Evolutionary conservation across 2,797 vertebrate genomes (phyloP).

Genomic region (Pseudomugil tenellus): DNA sequence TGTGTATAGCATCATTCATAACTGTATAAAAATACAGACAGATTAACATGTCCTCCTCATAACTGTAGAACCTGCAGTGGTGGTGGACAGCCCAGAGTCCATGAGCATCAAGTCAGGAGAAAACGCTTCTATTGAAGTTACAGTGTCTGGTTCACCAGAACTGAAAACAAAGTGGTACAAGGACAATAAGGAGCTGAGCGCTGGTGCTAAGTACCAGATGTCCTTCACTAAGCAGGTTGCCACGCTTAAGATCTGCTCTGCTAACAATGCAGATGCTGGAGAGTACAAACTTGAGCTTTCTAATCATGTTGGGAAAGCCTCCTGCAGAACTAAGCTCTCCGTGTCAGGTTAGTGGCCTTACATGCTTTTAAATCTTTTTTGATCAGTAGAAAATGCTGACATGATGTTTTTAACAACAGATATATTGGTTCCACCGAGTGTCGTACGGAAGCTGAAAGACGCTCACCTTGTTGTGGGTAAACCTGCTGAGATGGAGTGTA

Average conservation of each 20-base stretch:
- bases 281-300: slow-evolving; percentile 89
- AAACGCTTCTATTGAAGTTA: slow-evolving; percentile 86
- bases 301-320: slow-evolving; percentile 87
- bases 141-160: slow-evolving; percentile 88
- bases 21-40: neutral
- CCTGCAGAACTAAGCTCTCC: slow-evolving; percentile 85
- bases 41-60: slow-evolving; percentile 51
- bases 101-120: slow-evolving; percentile 90
- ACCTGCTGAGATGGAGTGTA: slow-evolving; percentile 90
- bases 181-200: slow-evolving; percentile 83
- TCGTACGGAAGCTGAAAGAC: slow-evolving; percentile 91
- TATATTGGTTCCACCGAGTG: slow-evolving; percentile 92
- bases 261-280: slow-evolving; percentile 88
- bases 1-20: neutral
- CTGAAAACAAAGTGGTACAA: slow-evolving; percentile 92
- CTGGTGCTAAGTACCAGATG: slow-evolving; percentile 89
- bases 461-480: slow-evolving; percentile 89
- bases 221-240: slow-evolving; percentile 86
- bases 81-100: slow-evolving; percentile 87
- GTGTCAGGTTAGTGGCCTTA: slow-evolving; percentile 88
- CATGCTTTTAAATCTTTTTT: neutral
- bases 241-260: slow-evolving; percentile 85
- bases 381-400: slow-evolving; percentile 23
- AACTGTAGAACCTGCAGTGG: slow-evolving; percentile 90
- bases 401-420: slow-evolving; percentile 80